Conservation (phyloP, 2,888 invertebrate genomes). For the Drosophila sordidula region DNA sequence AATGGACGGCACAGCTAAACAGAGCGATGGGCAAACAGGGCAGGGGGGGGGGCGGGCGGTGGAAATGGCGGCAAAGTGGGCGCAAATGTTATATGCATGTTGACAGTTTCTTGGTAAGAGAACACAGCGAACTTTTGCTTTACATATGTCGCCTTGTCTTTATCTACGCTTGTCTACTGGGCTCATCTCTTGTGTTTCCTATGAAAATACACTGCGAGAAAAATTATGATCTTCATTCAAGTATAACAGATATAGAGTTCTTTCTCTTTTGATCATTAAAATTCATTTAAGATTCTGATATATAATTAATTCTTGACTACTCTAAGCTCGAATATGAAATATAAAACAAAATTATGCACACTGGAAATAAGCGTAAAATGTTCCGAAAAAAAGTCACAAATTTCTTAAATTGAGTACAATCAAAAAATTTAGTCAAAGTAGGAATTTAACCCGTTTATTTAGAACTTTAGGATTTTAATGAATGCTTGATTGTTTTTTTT, state of each 20-base stretch:
- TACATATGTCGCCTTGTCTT: constrained; percentile 63
- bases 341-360: too few relatives aligned
- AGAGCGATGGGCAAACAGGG: constrained; percentile 1
- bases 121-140: constrained; percentile 51
- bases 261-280: too few relatives aligned
- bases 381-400: too few relatives aligned
- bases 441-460: too few relatives aligned
- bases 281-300: too few relatives aligned
- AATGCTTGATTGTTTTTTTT: not conserved
- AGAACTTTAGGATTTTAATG: too few relatives aligned
- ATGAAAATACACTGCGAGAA: constrained; percentile 42
- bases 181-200: constrained; percentile 54
- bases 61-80: constrained; percentile 14
- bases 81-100: constrained; percentile 50
- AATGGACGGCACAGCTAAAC: constrained; percentile 29
- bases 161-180: constrained; percentile 28
- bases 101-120: constrained; percentile 75
- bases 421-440: too few relatives aligned
- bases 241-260: too few relatives aligned
- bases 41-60: not conserved
- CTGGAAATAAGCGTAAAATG: too few relatives aligned
- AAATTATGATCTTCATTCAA: not conserved
- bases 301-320: too few relatives aligned
- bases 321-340: too few relatives aligned
- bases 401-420: too few relatives aligned